These are phyloP conservation scores for Drosophila melanogaster DNA, from an alignment of 1,140 invertebrate species.

Conservation along the genomic window Release_6_plus_ISO1_MT NT_033777.3:4375501-4376000, in stretches of 20 bases:
- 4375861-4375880: too few species aligned
- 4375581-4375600: conserved; percentile 68
- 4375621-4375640: conserved; percentile 3
- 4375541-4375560: conserved; percentile 12
- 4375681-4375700: conserved; percentile 4
- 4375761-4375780: too few species aligned
- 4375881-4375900: too few species aligned
- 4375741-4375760: too few species aligned
- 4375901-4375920: too few species aligned
- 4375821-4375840: too few species aligned
- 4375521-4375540: conserved; percentile 77
- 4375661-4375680: not conserved
- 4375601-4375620: conserved; percentile 18
- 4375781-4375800: too few species aligned
- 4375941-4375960: not conserved
- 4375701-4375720: not conserved
- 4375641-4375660: not conserved
- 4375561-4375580: conserved; percentile 42
- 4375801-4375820: too few species aligned
- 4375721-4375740: too few species aligned
- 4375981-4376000: conserved; percentile 1
- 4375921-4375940: not conserved
- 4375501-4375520: conserved; percentile 75
- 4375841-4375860: too few species aligned
- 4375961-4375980: not conserved